phyloP scores from a whole-genome alignment of 2,113 vertebrate species.

The Misgurnus mizolepis region DNA sequence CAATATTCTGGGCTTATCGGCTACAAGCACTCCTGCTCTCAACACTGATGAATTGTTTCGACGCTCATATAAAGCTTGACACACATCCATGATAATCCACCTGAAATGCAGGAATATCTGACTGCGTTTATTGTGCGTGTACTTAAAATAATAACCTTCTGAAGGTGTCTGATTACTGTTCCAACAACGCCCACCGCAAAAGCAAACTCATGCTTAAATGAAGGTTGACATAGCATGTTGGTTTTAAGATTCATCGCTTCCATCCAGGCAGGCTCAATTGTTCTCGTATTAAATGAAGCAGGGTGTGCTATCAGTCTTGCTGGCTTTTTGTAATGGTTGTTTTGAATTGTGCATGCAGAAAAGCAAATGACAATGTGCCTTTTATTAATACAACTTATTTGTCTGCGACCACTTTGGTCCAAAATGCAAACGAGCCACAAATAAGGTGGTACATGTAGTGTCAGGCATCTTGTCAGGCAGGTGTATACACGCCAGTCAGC shows the following conservation, averaged over 20 bases:
- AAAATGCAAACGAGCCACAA: conserved; percentile 4
- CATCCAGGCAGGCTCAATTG: conserved; percentile 12
- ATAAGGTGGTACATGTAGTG: not conserved
- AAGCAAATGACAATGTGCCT: conserved; percentile 17
- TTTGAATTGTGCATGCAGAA: not conserved
- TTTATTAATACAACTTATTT: conserved; percentile 8
- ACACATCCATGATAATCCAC: conserved; percentile 32
- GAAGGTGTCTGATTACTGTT: not conserved
- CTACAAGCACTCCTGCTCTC: conserved; percentile 29
- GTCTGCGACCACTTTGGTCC: conserved; percentile 12
- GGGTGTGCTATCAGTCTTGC: conserved; percentile 20
- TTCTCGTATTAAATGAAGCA: conserved; percentile 4
- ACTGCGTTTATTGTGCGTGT: conserved; percentile 3
- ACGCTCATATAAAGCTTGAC: conserved; percentile 23
- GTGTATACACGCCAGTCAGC: not conserved
- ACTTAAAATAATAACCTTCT: conserved; percentile 26
- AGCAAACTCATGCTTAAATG: not conserved
- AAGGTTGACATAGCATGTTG: not conserved
- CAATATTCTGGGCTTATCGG: conserved; percentile 31
- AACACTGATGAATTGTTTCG: conserved; percentile 41
- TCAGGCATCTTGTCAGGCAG: not conserved
- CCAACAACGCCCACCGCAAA: not conserved
- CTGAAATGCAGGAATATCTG: conserved; percentile 19
- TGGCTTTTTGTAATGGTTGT: conserved; percentile 5
- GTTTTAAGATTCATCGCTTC: not conserved